Evolutionary conservation across 1,140 invertebrate genomes (phyloP), one percentile per base, ranked within the genome.

Genomic region (Drosophila kurseongensis): DNA sequence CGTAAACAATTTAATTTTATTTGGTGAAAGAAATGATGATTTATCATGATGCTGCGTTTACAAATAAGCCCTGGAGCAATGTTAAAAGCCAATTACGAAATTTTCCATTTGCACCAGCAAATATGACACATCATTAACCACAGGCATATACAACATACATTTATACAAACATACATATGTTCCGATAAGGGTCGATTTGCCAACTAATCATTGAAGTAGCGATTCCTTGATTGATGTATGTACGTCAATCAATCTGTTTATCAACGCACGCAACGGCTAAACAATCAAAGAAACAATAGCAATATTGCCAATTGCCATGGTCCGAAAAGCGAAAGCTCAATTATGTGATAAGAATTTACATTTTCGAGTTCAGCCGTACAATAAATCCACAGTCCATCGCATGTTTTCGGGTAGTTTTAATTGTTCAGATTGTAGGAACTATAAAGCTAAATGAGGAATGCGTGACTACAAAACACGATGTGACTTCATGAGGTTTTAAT

Each of bases 181-280:
- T 44, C 4, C 9, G 65, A 68, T 68, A 67, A 65, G 60, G 38
- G 7, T n/a, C 45, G 18, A 68, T 66, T 51, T 29, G 45, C 12
- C 42, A 47, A 40, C 63, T 50, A 66, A 66, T 61, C 63, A 66
- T 44, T 61, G 18, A 44, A 66, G 60, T 68, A 66, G 47, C 36
- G 40, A 36, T 27, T 42, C 38, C 36, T 63, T 63, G 45, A 63
- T 41, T 67, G 36, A 66, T 62, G 27, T 62, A 35, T 18, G 18
- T 44, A 32, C 38, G 59, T 68, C 63, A 67, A 68, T 65, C 45
- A 67, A 42, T 52, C 45, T 29, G 45, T 62, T 50, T 50, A 67
- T 42, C 59, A 63, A n/a, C 35, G 10, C 4, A 3, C 16, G 6
- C 51, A 18, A 14, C 5, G 12, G 12, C 13, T 54, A 10, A 55